These are phyloP conservation scores for Macrophya alboannulata DNA, from an alignment of 2,888 invertebrate genomes.

Conservation along the genomic window DNA sequence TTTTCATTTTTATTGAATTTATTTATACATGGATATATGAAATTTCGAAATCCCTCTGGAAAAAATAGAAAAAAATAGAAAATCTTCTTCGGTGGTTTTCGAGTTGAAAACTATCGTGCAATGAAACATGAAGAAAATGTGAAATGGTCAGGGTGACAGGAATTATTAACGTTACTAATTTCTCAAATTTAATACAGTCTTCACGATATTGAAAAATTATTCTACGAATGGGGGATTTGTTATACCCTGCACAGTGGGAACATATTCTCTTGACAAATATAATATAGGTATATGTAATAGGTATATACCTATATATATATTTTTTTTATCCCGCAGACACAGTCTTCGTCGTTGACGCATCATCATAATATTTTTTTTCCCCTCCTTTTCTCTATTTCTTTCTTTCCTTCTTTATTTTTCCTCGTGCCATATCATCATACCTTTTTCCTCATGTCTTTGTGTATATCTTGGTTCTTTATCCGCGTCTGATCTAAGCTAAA, in stretches of 20 bases:
- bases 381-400: neutral
- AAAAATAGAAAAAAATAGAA: too few species aligned
- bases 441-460: slow-evolving; percentile 7
- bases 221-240: neutral
- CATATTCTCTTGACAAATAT: neutral
- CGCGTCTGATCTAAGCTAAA: slow-evolving; percentile 37
- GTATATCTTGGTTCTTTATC: slow-evolving; percentile 20
- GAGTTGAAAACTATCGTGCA: too few species aligned
- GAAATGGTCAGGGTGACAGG: neutral
- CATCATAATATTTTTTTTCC: neutral
- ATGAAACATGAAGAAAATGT: too few species aligned
- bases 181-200: neutral
- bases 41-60: too few species aligned
- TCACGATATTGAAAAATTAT: neutral
- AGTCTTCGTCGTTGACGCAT: slow-evolving; percentile 25
- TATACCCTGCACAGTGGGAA: neutral
- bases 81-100: too few species aligned
- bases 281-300: neutral
- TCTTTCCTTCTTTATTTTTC: neutral
- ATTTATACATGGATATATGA: too few species aligned
- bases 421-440: slow-evolving; percentile 23
- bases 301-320: neutral
- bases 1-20: too few species aligned
- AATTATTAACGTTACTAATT: neutral
- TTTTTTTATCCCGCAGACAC: neutral